A percentile compares a stretch with the other conserved stretches of the same genome.
These are phyloP conservation scores for Ectobius pallidus DNA, from an alignment of 2,888 invertebrate species.

Conservation along the genomic window DNA sequence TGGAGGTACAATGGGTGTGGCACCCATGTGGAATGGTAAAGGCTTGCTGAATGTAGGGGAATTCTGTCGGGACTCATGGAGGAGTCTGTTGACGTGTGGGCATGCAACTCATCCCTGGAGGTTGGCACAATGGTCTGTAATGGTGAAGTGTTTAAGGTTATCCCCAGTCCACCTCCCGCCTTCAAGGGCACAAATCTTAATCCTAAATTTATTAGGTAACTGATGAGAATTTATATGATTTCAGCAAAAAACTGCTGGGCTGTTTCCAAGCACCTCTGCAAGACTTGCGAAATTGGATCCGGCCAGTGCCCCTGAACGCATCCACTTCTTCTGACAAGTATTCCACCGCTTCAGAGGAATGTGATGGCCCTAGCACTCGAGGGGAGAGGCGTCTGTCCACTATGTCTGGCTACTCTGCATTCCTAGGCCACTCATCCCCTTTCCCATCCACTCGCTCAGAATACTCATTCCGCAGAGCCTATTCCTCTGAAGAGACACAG, in stretches of 20 bases:
- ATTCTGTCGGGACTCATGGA: too few species aligned
- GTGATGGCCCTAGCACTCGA: constrained; percentile 18
- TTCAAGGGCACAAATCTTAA: too few species aligned
- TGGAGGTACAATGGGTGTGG: too few species aligned
- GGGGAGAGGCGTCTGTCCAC: constrained; percentile 33
- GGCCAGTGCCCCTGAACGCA: constrained; percentile 51
- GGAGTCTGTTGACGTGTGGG: too few species aligned
- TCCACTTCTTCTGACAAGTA: constrained; percentile 32
- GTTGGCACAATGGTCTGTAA: too few species aligned
- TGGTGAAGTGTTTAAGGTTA: too few species aligned
- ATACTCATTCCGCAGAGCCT: constrained; percentile 51
- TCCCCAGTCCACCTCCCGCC: too few species aligned
- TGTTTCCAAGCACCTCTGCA: constrained; percentile 65
- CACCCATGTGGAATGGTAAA: too few species aligned
- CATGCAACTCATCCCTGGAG: too few species aligned
- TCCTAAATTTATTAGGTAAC: too few species aligned
- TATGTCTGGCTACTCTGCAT: constrained; percentile 34
- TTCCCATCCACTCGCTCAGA: constrained; percentile 47
- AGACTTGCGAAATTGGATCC: constrained; percentile 63
- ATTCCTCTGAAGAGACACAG: constrained; percentile 47
- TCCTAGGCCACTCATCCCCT: constrained; percentile 42
- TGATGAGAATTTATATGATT: too few species aligned
- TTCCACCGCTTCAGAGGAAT: constrained; percentile 33
- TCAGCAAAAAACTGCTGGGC: constrained; percentile 62
- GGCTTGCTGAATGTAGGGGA: too few species aligned